These are phyloP conservation scores for Ephialtes manifestator DNA, from an alignment of 2,888 invertebrate genomes.

Conservation along the genomic window DNA sequence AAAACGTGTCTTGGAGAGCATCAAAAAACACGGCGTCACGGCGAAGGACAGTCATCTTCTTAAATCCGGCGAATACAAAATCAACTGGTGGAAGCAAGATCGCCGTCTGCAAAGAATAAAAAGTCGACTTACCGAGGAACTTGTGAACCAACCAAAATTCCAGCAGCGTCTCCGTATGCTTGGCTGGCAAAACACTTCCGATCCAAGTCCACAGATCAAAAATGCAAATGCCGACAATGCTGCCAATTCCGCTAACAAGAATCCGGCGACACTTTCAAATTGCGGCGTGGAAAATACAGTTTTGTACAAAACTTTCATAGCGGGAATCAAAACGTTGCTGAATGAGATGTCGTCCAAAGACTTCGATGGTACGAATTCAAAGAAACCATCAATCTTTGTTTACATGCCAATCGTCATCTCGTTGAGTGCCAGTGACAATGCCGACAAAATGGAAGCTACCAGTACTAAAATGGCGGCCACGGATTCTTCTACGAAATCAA, in stretches of 20 bases:
- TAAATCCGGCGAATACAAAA: constrained; percentile 44
- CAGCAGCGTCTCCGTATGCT: constrained; percentile 23
- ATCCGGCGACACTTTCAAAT: not conserved
- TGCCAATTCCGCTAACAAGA: not conserved
- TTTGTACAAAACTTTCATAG: constrained; percentile 14
- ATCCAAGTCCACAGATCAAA: too few species aligned
- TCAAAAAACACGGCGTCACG: constrained; percentile 24
- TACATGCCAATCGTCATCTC: not conserved
- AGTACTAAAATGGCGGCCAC: not conserved
- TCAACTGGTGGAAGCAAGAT: constrained; percentile 60
- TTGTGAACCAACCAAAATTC: constrained; percentile 40
- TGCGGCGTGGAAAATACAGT: not conserved
- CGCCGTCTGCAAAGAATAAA: constrained; percentile 53
- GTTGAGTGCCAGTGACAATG: constrained; percentile 9
- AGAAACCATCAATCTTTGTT: not conserved
- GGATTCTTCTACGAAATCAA: not conserved
- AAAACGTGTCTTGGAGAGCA: constrained; percentile 42
- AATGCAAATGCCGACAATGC: not conserved
- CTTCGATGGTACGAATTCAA: not conserved
- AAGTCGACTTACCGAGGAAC: constrained; percentile 38
- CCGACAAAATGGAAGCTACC: constrained; percentile 17
- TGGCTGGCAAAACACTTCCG: constrained; percentile 34
- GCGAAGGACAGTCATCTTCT: constrained; percentile 9
- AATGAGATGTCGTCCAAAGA: not conserved
- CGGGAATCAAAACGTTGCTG: not conserved